Percentiles rank a stretch among this genome's conserved stretches.
phyloP scores from a whole-genome alignment of 2,888 invertebrate genomes.

The Napeogenes inachia region DNA sequence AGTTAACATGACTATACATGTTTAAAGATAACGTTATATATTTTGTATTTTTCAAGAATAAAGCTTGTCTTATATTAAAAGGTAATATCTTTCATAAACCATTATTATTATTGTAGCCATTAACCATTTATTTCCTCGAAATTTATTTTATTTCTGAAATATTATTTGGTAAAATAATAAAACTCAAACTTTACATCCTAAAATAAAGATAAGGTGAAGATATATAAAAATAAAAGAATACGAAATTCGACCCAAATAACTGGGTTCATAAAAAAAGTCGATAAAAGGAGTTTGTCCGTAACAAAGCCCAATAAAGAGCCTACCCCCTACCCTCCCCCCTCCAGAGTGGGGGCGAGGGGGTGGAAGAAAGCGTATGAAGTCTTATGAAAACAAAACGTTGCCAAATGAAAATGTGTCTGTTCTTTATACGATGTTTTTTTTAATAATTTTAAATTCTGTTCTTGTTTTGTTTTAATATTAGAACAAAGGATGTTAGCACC shows the following conservation, averaged over 20 bases:
- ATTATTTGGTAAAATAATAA: neutral
- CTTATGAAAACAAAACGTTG: conserved; percentile 29
- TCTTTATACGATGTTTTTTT: neutral
- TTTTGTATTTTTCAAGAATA: too few species aligned
- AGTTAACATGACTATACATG: too few species aligned
- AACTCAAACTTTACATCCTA: neutral
- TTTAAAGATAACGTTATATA: too few species aligned
- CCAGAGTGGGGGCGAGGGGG: neutral
- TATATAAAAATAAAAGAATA: neutral
- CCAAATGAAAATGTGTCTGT: conserved; percentile 22
- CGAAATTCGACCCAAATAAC: conserved; percentile 15
- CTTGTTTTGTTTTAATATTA: conserved; percentile 7
- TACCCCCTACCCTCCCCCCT: conserved; percentile 10
- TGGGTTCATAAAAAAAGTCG: conserved; percentile 24
- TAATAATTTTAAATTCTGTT: conserved; percentile 1
- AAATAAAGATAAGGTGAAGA: neutral
- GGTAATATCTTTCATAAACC: too few species aligned
- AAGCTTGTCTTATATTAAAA: too few species aligned
- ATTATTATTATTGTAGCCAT: too few species aligned
- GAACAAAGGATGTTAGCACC: too few species aligned
- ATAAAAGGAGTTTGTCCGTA: conserved; percentile 24
- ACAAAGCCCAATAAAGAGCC: conserved; percentile 8
- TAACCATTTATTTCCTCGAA: too few species aligned
- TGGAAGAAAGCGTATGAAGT: conserved; percentile 19
- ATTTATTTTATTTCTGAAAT: too few species aligned